A percentile compares a stretch with the other conserved stretches of the same genome.
These are phyloP conservation scores for Rallus crepitans DNA, from an alignment of 2,797 vertebrate genomes.

Conservation along the genomic window DNA sequence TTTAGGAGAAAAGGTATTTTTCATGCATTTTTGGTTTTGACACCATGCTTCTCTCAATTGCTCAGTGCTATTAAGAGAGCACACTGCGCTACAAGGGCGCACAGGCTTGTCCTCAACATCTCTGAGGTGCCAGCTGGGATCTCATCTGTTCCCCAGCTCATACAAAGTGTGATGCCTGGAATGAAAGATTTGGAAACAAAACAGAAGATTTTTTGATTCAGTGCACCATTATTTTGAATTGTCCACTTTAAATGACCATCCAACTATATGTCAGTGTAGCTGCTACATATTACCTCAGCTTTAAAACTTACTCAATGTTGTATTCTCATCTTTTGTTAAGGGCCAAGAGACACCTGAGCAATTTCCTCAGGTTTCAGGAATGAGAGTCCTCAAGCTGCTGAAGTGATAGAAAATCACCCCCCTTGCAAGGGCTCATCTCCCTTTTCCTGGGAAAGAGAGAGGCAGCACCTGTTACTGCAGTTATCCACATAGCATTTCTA, in stretches of 20 bases:
- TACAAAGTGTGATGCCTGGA: not conserved
- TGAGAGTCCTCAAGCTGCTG: not conserved
- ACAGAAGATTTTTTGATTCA: not conserved
- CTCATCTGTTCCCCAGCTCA: not conserved
- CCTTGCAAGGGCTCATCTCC: not conserved
- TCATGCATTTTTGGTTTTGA: not conserved
- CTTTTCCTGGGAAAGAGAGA: not conserved
- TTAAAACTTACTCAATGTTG: not conserved
- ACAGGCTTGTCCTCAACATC: not conserved
- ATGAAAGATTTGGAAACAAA: not conserved
- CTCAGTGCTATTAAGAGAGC: not conserved
- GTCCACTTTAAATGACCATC: not conserved
- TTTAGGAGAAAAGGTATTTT: not conserved
- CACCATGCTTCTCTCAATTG: not conserved
- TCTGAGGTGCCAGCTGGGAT: not conserved
- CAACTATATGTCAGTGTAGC: not conserved
- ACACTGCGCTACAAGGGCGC: not conserved
- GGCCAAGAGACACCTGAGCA: not conserved
- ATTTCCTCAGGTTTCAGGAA: not conserved
- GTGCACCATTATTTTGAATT: not conserved
- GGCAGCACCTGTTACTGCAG: not conserved
- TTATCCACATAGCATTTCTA: not conserved
- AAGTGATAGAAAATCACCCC: not conserved
- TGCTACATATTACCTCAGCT: not conserved
- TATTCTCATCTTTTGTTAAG: not conserved